A percentile compares a stretch with the other conserved stretches of the same genome.
phyloP scores from a whole-genome alignment of 2,113 vertebrate genomes.

The Pomatorhinus ruficollis region DNA sequence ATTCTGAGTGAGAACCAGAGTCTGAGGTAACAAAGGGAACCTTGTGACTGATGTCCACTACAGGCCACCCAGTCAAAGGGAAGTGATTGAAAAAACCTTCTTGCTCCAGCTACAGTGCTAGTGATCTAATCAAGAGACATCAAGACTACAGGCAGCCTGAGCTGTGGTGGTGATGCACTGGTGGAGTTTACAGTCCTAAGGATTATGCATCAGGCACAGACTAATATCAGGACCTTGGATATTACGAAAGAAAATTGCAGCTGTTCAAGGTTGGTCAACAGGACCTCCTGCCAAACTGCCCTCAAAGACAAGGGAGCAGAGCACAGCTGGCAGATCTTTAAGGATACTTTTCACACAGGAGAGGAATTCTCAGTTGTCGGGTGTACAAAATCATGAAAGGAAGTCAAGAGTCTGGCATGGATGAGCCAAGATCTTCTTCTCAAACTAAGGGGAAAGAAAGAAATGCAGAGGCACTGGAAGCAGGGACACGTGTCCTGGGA shows the following conservation, averaged over 20 bases:
- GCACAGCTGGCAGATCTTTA: not conserved
- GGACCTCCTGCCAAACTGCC: not conserved
- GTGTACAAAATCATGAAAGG: not conserved
- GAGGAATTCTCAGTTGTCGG: not conserved
- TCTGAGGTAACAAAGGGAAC: not conserved
- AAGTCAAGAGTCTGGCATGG: not conserved
- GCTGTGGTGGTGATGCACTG: not conserved
- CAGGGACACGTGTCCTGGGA: not conserved
- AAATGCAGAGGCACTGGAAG: not conserved
- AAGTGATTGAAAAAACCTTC: not conserved
- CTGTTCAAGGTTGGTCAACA: not conserved
- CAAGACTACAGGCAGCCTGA: not conserved
- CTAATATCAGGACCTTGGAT: not conserved
- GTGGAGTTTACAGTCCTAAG: not conserved
- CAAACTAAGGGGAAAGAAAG: not conserved
- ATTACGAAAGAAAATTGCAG: not conserved
- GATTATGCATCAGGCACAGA: not conserved
- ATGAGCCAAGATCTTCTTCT: not conserved
- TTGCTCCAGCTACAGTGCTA: not conserved
- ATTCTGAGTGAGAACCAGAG: not conserved
- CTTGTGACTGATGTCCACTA: not conserved
- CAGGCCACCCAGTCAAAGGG: not conserved
- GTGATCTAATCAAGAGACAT: not conserved
- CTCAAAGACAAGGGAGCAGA: not conserved
- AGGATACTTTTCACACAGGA: not conserved